A percentile compares a stretch with the other conserved stretches of the same genome.
These are phyloP conservation scores for Sarcophaga rosellei DNA, from an alignment of 2,888 invertebrate genomes.

Conservation along the genomic window DNA sequence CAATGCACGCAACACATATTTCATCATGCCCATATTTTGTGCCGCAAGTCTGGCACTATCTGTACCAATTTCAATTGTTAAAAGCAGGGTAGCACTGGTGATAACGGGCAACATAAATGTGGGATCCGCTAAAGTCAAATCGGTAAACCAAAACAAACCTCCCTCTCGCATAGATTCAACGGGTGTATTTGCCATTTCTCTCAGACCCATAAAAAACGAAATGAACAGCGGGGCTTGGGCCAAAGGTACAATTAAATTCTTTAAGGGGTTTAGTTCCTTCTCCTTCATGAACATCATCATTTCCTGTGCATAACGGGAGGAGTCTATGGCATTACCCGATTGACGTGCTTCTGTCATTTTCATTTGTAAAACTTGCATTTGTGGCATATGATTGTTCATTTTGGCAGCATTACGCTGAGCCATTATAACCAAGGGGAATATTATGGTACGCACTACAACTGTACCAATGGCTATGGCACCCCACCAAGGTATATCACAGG, in stretches of 20 bases:
- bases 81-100: slow-evolving; percentile 90
- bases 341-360: slow-evolving; percentile 94
- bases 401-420: slow-evolving; percentile 90
- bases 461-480: slow-evolving; percentile 92
- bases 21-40: slow-evolving; percentile 87
- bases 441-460: slow-evolving; percentile 86
- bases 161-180: slow-evolving; percentile 94
- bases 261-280: slow-evolving; percentile 90
- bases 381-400: slow-evolving; percentile 93
- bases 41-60: slow-evolving; percentile 87
- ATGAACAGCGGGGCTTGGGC: slow-evolving; percentile 95
- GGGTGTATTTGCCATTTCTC: slow-evolving; percentile 94
- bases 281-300: slow-evolving; percentile 91
- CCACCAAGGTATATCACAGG: slow-evolving; percentile 96
- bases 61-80: slow-evolving; percentile 92
- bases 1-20: slow-evolving; percentile 88
- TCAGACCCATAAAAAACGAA: slow-evolving; percentile 94
- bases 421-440: slow-evolving; percentile 93
- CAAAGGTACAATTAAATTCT: slow-evolving; percentile 89
- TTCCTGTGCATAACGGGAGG: slow-evolving; percentile 89
- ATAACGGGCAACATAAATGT: slow-evolving; percentile 92
- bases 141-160: slow-evolving; percentile 95
- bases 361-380: slow-evolving; percentile 89
- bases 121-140: slow-evolving; percentile 95
- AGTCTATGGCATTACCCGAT: slow-evolving; percentile 90